Percentiles rank a stretch among this genome's conserved stretches.
Evolutionary conservation across 2,797 vertebrate species (phyloP).

Genomic region (Pipistrellus kuhlii): DNA sequence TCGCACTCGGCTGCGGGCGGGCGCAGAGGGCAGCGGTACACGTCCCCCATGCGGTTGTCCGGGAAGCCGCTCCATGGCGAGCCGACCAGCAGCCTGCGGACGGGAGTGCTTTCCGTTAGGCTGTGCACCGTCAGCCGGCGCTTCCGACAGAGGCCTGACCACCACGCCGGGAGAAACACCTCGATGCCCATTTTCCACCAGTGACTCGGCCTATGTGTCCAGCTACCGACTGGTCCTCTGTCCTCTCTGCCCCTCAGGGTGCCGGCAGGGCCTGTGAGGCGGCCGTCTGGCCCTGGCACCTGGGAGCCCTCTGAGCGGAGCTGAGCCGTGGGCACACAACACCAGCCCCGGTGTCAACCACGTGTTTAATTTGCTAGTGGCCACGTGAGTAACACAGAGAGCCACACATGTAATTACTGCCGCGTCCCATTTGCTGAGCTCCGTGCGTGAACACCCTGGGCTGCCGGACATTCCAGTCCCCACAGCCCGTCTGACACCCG

Average conservation of each 20-base stretch:
- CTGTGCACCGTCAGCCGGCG: background rate
- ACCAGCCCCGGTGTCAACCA: background rate
- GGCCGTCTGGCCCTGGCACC: background rate
- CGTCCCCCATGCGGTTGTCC: conserved; percentile 92
- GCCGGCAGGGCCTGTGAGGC: background rate
- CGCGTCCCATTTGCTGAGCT: background rate
- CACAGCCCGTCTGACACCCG: background rate
- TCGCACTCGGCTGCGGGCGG: conserved; percentile 87
- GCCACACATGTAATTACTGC: background rate
- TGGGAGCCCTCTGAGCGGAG: background rate
- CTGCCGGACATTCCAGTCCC: background rate
- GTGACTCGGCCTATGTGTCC: background rate
- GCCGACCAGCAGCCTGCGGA: conserved; percentile 92
- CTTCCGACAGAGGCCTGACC: background rate
- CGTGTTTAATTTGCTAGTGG: background rate
- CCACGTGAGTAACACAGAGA: background rate
- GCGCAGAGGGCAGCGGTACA: conserved; percentile 92
- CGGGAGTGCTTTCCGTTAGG: background rate
- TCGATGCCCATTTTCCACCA: background rate
- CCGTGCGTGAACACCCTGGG: background rate
- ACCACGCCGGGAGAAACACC: background rate
- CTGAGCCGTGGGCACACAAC: background rate
- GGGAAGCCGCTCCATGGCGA: conserved; percentile 94
- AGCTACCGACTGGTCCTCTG: background rate
- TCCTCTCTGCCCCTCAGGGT: background rate